Evolutionary conservation across 2,113 vertebrate species (phyloP), one percentile per base, ranked within the genome.

Genomic region (Tricholaema leucomelas): DNA sequence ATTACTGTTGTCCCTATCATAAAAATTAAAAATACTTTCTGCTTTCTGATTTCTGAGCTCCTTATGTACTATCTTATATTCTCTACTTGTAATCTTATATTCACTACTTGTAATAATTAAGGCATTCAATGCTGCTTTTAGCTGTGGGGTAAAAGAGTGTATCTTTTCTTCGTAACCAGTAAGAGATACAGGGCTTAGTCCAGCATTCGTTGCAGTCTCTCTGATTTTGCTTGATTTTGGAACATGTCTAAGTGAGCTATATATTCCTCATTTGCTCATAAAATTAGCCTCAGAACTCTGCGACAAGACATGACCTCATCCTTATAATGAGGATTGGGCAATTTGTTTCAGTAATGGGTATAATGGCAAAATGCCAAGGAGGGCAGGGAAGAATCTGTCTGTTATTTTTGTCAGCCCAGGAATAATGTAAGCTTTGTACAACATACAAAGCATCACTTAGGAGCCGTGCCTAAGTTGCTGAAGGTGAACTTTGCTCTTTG

Each of bases 261-360:
- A 63, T 42, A 85, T 87, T 80, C 73, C 14, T 60, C 36, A 79
- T 93, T 89, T 75, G 67, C 52, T 92, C 11, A 58, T 64, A 69
- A 95, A 94, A 80, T 89, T 64, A 95, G 54, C 44, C 55, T 35
- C 60, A 58, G 73, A 88, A 67, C 46, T 76, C 31, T 38, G 54
- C 61, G 35, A 63, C 30, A 87, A 96, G 87, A 91, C 85, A 82
- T 93, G 91, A 96, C 75, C 84, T 96, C 92, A 96, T 87, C 60
- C 46, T 82, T 82, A 74, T 77, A 91, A 95, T 71, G 15, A 93
- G 27, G 72, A 63, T 46, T 2, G 52, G 38, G 79, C 72, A 77
- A 92, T 93, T 85, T 92, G 72, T 95, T 92, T 92, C 91, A 74
- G 42, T 93, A 95, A 96, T 95, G 88, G 78, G 48, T 91, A 48